Evolutionary conservation across 2,113 vertebrate genomes (phyloP).

Genomic region (Neolamprologus hecqui): DNA sequence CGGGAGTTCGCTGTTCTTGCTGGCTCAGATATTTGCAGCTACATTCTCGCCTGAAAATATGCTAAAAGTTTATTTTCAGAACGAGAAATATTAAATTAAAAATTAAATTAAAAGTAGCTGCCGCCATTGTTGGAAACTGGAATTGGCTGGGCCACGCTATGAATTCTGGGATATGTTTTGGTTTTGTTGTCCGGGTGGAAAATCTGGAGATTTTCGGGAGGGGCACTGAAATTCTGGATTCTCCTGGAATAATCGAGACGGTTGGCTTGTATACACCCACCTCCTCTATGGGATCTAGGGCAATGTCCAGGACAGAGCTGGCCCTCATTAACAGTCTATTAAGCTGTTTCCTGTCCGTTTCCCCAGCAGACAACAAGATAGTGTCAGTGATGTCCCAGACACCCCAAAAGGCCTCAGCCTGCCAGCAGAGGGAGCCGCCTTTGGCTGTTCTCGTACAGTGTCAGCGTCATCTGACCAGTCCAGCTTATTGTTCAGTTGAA

Average conservation of each 20-base stretch:
- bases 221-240: not conserved
- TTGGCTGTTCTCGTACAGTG: not conserved
- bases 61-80: not conserved
- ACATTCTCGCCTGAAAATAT: not conserved
- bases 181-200: not conserved
- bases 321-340: not conserved
- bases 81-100: not conserved
- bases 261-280: not conserved
- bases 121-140: not conserved
- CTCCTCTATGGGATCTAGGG: not conserved
- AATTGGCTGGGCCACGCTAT: not conserved
- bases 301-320: not conserved
- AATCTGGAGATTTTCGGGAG: not conserved
- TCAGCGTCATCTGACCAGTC: not conserved
- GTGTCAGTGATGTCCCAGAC: not conserved
- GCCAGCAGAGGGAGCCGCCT: not conserved
- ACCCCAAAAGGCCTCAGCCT: not conserved
- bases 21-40: not conserved
- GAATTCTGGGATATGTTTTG: not conserved
- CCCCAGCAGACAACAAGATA: not conserved
- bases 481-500: not conserved
- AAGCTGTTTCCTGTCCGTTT: not conserved
- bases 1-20: not conserved
- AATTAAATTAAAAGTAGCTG: not conserved
- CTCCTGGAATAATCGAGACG: fast-evolving